Percentiles rank a stretch among this genome's conserved stretches.
Evolutionary conservation across 2,888 invertebrate species (phyloP).

Genomic region (Drosophila vallismaia): DNA sequence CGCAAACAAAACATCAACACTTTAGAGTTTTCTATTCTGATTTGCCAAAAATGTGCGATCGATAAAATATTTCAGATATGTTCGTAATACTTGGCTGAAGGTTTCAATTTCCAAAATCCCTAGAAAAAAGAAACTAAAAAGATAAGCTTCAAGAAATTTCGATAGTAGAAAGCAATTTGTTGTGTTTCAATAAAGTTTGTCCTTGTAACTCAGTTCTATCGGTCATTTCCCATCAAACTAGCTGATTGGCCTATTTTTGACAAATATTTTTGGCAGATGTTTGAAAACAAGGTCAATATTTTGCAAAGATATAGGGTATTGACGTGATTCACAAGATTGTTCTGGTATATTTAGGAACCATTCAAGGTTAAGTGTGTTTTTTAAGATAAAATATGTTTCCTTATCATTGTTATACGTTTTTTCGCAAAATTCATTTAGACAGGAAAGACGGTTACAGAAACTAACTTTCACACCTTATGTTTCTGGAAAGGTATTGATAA

Average conservation of each 20-base stretch:
- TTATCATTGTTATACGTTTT: background rate
- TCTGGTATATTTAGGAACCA: conserved; percentile 18
- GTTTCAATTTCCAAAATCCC: conserved; percentile 45
- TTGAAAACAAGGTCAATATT: conserved; percentile 22
- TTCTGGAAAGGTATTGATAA: no score
- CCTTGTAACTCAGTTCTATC: conserved; percentile 55
- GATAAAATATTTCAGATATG: conserved; percentile 33
- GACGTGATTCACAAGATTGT: conserved; percentile 20
- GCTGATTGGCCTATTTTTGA: conserved; percentile 42
- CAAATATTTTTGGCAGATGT: conserved; percentile 7
- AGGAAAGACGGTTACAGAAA: background rate
- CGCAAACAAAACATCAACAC: conserved; percentile 26
- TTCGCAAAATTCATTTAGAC: background rate
- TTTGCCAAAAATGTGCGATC: conserved; percentile 39
- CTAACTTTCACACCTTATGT: background rate
- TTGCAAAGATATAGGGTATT: conserved; percentile 15
- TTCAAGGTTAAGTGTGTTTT: conserved; percentile 14
- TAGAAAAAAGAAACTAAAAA: conserved; percentile 19
- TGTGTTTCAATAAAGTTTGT: conserved; percentile 22
- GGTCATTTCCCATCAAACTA: conserved; percentile 46
- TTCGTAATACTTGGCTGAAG: conserved; percentile 13
- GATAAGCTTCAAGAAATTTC: conserved; percentile 54
- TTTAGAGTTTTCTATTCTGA: conserved; percentile 30
- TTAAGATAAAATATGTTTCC: background rate
- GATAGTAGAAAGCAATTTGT: conserved; percentile 1